Percentiles rank a stretch among this genome's conserved stretches.
These are phyloP conservation scores for Tetramorium parvispinum DNA, from an alignment of 1,140 invertebrate genomes.

Conservation along the genomic window DNA sequence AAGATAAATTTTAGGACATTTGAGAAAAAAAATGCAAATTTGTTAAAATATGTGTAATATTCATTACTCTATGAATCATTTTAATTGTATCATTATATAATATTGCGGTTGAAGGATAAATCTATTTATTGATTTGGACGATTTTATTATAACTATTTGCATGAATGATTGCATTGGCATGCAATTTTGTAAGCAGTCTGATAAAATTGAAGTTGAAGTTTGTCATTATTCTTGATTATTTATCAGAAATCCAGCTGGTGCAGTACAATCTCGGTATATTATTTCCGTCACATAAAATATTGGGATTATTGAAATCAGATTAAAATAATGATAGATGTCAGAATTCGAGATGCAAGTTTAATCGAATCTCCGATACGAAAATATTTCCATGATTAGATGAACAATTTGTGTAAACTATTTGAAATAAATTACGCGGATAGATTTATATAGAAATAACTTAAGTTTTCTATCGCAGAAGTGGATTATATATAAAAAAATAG, in stretches of 20 bases:
- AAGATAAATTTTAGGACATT: not conserved
- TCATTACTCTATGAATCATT: not conserved
- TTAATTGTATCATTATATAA: not conserved
- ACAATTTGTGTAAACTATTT: constrained; percentile 4
- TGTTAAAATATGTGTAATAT: not conserved
- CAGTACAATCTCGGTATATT: constrained; percentile 21
- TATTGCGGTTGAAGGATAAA: not conserved
- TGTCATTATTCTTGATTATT: constrained; percentile 41
- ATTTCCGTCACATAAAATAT: constrained; percentile 37
- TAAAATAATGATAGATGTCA: constrained; percentile 53
- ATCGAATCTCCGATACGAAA: constrained; percentile 23
- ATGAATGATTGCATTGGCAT: not conserved
- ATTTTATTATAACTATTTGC: constrained; percentile 17
- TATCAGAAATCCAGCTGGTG: constrained; percentile 6
- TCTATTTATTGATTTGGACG: not conserved
- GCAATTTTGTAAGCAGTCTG: constrained; percentile 13
- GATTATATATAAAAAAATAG: constrained; percentile 7
- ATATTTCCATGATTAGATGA: constrained; percentile 30
- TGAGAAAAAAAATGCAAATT: not conserved
- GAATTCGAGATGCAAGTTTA: constrained; percentile 17
- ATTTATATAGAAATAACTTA: constrained; percentile 1
- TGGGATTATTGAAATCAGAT: constrained; percentile 49
- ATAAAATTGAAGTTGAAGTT: constrained; percentile 37
- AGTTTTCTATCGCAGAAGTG: not conserved
- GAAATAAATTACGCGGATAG: not conserved